These are phyloP conservation scores for Artemia sp. DNA, from an alignment of 2,888 invertebrate species.

Conservation along the genomic window DNA sequence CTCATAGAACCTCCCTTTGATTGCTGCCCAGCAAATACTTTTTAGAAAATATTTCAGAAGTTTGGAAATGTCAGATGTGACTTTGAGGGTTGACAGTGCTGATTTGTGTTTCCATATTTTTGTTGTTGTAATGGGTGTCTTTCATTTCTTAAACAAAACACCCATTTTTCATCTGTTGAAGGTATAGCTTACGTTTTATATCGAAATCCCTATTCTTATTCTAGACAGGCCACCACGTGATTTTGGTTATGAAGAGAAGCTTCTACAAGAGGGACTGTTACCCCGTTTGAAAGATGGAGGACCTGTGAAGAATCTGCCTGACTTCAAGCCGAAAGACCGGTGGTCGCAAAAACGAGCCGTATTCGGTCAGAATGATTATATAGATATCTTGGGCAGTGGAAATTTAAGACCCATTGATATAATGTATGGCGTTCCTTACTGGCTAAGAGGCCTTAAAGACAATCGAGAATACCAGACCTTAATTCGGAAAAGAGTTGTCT, in stretches of 20 bases:
- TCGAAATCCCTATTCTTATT: neutral
- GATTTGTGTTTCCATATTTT: too few species aligned
- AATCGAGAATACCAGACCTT: conserved; percentile 49
- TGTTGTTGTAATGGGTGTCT: too few species aligned
- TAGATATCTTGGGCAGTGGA: conserved; percentile 80
- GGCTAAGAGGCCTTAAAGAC: conserved; percentile 73
- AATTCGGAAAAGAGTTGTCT: conserved; percentile 51
- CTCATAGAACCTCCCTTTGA: too few species aligned
- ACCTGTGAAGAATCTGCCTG: conserved; percentile 40
- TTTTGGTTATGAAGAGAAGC: conserved; percentile 50
- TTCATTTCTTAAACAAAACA: too few species aligned
- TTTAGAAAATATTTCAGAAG: too few species aligned
- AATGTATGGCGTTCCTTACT: conserved; percentile 64
- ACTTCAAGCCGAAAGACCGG: conserved; percentile 46
- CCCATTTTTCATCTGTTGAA: too few species aligned
- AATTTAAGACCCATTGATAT: conserved; percentile 63
- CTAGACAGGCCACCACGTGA: conserved; percentile 37
- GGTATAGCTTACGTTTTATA: too few species aligned
- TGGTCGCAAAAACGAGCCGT: conserved; percentile 63
- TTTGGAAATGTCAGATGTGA: too few species aligned
- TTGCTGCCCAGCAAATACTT: too few species aligned
- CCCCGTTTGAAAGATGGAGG: conserved; percentile 38
- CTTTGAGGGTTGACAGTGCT: too few species aligned
- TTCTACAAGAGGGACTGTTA: conserved; percentile 48
- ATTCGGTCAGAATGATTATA: conserved; percentile 92